phyloP scores from a whole-genome alignment of 2,888 invertebrate species.

The Torymus tubicola region DNA sequence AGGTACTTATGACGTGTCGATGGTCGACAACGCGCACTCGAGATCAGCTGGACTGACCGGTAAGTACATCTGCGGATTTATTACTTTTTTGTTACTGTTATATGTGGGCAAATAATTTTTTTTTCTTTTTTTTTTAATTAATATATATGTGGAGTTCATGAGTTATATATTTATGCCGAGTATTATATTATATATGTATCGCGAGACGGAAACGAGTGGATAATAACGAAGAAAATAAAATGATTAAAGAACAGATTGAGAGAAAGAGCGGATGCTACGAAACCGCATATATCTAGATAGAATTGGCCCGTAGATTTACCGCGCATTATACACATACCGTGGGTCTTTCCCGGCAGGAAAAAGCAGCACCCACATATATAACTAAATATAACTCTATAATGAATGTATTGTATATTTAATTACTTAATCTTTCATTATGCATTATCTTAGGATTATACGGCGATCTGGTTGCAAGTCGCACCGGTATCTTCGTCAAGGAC shows the following conservation, averaged over 20 bases:
- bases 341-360: constrained; percentile 5
- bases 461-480: constrained; percentile 78
- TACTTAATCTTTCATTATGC: neutral
- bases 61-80: constrained; percentile 55
- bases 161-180: too few species aligned
- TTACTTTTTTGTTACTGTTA: neutral
- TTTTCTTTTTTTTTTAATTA: too few species aligned
- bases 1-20: constrained; percentile 80
- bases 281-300: constrained; percentile 28
- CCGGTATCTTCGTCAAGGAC: constrained; percentile 80
- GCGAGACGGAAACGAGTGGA: too few species aligned
- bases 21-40: constrained; percentile 82
- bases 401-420: too few species aligned
- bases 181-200: too few species aligned
- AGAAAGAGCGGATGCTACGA: neutral
- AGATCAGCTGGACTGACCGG: constrained; percentile 80
- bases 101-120: too few species aligned
- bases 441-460: constrained; percentile 78
- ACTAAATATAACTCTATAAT: neutral
- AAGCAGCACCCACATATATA: neutral
- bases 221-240: neutral
- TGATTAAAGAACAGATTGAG: neutral
- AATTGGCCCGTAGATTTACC: neutral
- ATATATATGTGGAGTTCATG: too few species aligned
- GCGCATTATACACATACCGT: neutral